Conservation (phyloP, 2,113 vertebrate genomes). For the Amphiprion percula region DNA sequence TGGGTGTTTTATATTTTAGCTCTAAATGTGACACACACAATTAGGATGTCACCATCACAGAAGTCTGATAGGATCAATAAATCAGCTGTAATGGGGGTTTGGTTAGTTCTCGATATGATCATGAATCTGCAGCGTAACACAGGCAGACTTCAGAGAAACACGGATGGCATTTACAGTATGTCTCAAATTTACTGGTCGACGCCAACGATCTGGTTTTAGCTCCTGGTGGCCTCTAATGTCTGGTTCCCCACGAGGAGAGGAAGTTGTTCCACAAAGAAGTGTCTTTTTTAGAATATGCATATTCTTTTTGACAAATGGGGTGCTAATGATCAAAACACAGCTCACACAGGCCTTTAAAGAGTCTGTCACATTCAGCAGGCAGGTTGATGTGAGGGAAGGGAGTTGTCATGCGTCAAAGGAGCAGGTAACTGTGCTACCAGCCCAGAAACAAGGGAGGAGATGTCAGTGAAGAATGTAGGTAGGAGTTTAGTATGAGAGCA, state of each 20-base stretch:
- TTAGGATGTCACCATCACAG: background rate
- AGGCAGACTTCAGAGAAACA: background rate
- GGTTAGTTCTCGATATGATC: background rate
- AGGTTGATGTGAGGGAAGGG: conserved; percentile 31
- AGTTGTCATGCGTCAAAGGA: conserved; percentile 55
- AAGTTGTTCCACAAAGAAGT: background rate
- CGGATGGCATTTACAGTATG: background rate
- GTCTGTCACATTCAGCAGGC: conserved; percentile 41
- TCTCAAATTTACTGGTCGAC: background rate
- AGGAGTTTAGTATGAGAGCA: conserved; percentile 11
- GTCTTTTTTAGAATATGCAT: conserved; percentile 20
- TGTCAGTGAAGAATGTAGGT: conserved; percentile 41
- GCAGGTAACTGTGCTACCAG: conserved; percentile 14
- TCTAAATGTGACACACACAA: background rate
- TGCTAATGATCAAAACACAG: conserved; percentile 52
- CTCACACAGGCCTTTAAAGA: conserved; percentile 38
- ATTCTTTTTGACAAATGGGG: conserved; percentile 52
- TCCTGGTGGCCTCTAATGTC: background rate
- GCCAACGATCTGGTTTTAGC: too few relatives aligned
- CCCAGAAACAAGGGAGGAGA: conserved; percentile 29
- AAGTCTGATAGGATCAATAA: background rate
- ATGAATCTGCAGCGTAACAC: background rate
- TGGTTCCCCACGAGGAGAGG: background rate
- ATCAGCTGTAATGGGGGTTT: background rate
- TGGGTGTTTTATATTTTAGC: background rate